Percentiles rank a stretch among this genome's conserved stretches.
Conservation (phyloP, 2,888 invertebrate genomes). For the Cecidostiba fungosa region DNA sequence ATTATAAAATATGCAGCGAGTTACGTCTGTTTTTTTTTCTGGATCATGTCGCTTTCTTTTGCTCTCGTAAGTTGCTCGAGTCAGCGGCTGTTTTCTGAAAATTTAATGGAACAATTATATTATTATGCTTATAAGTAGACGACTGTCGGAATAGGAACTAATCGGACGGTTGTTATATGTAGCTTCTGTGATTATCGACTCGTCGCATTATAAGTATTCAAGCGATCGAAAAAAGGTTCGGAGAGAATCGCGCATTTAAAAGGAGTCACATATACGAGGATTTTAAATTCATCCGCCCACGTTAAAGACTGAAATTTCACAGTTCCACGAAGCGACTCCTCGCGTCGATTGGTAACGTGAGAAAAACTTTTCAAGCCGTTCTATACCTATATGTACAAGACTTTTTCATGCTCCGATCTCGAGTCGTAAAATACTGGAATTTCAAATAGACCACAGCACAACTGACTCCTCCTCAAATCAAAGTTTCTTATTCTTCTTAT, state of each 20-base stretch:
- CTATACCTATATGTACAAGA: not conserved
- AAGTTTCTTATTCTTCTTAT: too few relatives aligned
- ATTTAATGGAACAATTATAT: too few relatives aligned
- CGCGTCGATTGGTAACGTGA: not conserved
- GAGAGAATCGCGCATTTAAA: too few relatives aligned
- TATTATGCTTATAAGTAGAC: too few relatives aligned
- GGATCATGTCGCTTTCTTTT: not conserved
- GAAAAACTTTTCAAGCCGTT: not conserved
- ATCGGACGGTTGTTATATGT: too few relatives aligned
- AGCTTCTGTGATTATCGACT: too few relatives aligned
- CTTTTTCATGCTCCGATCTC: not conserved
- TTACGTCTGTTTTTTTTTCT: not conserved
- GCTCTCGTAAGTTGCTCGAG: too few relatives aligned
- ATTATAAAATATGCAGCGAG: not conserved
- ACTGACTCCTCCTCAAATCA: too few relatives aligned
- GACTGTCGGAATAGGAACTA: too few relatives aligned
- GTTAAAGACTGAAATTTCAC: constrained; percentile 17
- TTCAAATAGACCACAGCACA: not conserved
- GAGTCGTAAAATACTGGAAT: not conserved
- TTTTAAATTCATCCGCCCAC: not conserved
- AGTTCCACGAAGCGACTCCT: not conserved
- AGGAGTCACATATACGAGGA: not conserved
- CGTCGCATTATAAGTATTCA: too few relatives aligned
- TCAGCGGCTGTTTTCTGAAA: too few relatives aligned
- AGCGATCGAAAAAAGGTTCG: too few relatives aligned